A percentile compares a stretch with the other conserved stretches of the same genome.
These are phyloP conservation scores for Pseudoatta argentina DNA, from an alignment of 1,140 invertebrate species.

Conservation along the genomic window DNA sequence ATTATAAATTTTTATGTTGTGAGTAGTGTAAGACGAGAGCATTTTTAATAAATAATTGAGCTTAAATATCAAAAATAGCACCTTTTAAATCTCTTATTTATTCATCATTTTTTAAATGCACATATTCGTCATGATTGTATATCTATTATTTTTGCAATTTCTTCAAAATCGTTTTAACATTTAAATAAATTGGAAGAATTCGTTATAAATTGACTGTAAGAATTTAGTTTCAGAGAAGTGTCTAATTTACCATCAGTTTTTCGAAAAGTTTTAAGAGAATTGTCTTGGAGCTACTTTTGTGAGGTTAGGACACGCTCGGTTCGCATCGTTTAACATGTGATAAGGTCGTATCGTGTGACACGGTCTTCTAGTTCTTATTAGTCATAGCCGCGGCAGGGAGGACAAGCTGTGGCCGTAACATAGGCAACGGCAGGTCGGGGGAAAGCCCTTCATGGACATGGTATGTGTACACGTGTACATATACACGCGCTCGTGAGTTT, in stretches of 20 bases:
- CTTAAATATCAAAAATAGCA: no score
- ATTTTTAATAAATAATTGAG: no score
- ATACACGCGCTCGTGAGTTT: slow-evolving; percentile 67
- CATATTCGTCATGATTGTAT: no score
- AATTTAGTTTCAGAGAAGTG: background rate
- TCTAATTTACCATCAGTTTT: background rate
- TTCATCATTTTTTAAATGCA: no score
- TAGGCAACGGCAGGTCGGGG: slow-evolving; percentile 64
- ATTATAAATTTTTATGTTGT: background rate
- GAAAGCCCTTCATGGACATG: slow-evolving; percentile 75
- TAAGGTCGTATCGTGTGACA: slow-evolving; percentile 68
- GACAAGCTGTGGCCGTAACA: slow-evolving; percentile 65
- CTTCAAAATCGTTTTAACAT: no score
- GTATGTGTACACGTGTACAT: slow-evolving; percentile 64
- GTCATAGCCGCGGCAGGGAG: slow-evolving; percentile 74
- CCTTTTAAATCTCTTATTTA: no score
- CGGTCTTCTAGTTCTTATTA: slow-evolving; percentile 75
- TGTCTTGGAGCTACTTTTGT: background rate
- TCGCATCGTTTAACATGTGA: slow-evolving; percentile 71
- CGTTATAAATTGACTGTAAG: no score
- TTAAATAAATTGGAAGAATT: no score
- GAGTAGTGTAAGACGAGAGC: background rate
- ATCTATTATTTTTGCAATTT: no score
- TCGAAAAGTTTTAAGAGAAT: background rate
- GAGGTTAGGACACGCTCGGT: background rate